Evolutionary conservation across 2,797 vertebrate species (phyloP), one percentile per base, ranked within the genome.

Genomic region (Hypotaenidia philippensis): DNA sequence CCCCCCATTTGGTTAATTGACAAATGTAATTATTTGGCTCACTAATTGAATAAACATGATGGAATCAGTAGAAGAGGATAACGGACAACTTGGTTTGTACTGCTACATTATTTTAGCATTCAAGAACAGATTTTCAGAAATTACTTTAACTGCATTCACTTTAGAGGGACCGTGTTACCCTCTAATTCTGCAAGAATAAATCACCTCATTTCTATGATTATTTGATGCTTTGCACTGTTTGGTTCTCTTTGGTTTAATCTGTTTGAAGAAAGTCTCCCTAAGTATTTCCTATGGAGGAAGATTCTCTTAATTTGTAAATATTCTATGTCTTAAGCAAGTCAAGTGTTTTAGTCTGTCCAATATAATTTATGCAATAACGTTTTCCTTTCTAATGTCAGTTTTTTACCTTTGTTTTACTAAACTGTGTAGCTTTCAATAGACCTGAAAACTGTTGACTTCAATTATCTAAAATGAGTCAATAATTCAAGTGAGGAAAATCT

Each of bases 241-340:
- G 9, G 1, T 40, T 75, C 76, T 60, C 3, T 19, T 59, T 70
- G 3, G 5, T 68, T 86, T 31, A 6, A 8, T n/a, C 13, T 22
- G 2, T 76, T 71, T 72, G 45, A 52, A 45, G 10, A 23, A 90
- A 74, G 4, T 50, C 4, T 64, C 38, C 71, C 7, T 11, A 56
- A 76, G 17, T 49, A 57, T n/a, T 52, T 83, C 11, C 15, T 49
- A 1, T 34, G 17, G 15, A 81, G 8, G 6, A 69, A 66, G 21
- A 66, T 96, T 94, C 23, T 94, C n/a, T 88, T 86, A 0, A n/a
- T 53, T 87, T 95, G 38, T 38, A 75, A 76, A 32, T 86, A 61
- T 32, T 75, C 38, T 22, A 12, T 36, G 34, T 8, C 17, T 88
- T 83, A 56, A n/a, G 5, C 32, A 34, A 55, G 1, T 44, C 1